Conservation (phyloP, 2,888 invertebrate species). For the Drosophila multiciliata region DNA sequence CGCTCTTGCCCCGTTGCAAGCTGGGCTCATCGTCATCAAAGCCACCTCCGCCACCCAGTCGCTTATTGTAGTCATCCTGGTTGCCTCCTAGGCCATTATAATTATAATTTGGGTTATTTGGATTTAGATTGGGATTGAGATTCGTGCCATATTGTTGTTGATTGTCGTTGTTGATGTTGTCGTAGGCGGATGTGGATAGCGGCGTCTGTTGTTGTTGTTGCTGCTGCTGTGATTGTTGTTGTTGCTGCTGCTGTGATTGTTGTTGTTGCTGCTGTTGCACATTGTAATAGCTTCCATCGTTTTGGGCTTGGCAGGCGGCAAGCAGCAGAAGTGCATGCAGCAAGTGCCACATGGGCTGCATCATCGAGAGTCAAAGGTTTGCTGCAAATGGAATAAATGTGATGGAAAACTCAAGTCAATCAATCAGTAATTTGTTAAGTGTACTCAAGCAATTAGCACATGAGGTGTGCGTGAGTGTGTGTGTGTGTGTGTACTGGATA, state of each 20-base stretch:
- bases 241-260: slow-evolving; percentile 40
- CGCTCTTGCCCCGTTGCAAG: slow-evolving; percentile 74
- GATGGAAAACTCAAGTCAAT: slow-evolving; percentile 39
- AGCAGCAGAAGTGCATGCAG: slow-evolving; percentile 62
- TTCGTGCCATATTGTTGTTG: slow-evolving; percentile 40
- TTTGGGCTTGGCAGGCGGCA: slow-evolving; percentile 50
- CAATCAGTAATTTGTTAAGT: slow-evolving; percentile 50
- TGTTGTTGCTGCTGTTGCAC: slow-evolving; percentile 52
- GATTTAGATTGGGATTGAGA: slow-evolving; percentile 33
- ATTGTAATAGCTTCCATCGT: slow-evolving; percentile 61
- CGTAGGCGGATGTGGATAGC: slow-evolving; percentile 46
- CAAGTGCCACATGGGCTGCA: slow-evolving; percentile 65
- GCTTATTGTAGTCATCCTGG: slow-evolving; percentile 72
- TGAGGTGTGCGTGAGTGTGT: neutral
- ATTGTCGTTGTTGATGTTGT: slow-evolving; percentile 39
- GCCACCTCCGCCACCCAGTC: slow-evolving; percentile 22
- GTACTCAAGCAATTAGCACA: slow-evolving; percentile 47
- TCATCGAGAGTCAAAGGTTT: slow-evolving; percentile 37
- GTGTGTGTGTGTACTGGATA: neutral
- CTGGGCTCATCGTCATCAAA: slow-evolving; percentile 69
- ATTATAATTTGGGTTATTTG: slow-evolving; percentile 62
- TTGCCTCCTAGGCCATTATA: slow-evolving; percentile 66
- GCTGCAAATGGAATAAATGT: slow-evolving; percentile 24
- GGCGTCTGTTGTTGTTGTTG: slow-evolving; percentile 36
- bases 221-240: slow-evolving; percentile 38